Base-by-base conservation (phyloP, 2,113 vertebrate genomes). In the Salminus brasiliensis region DNA sequence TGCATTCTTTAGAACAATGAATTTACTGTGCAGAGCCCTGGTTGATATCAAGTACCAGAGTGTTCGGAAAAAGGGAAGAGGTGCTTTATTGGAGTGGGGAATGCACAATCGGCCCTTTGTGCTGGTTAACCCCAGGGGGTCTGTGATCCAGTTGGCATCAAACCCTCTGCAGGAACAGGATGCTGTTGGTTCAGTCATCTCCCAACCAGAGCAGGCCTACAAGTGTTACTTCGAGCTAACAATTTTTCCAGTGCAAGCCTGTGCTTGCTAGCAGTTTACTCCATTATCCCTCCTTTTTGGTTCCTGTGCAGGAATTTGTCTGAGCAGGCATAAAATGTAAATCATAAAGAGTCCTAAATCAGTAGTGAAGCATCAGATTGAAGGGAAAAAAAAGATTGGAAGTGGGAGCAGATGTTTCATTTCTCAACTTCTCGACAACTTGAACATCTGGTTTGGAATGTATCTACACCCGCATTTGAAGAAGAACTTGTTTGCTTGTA, bases 31-130 rank as follows among this genome's bases (percentile, higher is more conserved):
- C 21, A 0, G 13, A 53, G 34, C 13, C 65, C 41, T 72, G 34
- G 16, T 78, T 49, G 59, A 78, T 49, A 67, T 68, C 15, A 39
- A 74, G 75, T 62, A 45, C 30, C 32, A 27, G 29, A 67, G 43
- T 3, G 18, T 15, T 73, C 1, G 47, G 8, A 39, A 67, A 75
- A n/a, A 79, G 53, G 30, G 55, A 60, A 63, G 30, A 6, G 5
- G 41, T 67, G 59, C 77, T 72, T 59, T 66, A 60, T 39, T 76
- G 79, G 70, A 66, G 77, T 81, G 63, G 21, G 13, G 65, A 10
- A 49, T 49, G 60, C 29, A 92, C 91, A 90, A 80, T 89, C 81
- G 18, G 67, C 74, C 88, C 88, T 90, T 90, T 92, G 87, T 90
- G 47, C 78, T 53, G 49, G 66, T 78, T 87, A 84, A 89, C 83